phyloP scores from a whole-genome alignment of 2,888 invertebrate species.

The Hypomecis atomaria region DNA sequence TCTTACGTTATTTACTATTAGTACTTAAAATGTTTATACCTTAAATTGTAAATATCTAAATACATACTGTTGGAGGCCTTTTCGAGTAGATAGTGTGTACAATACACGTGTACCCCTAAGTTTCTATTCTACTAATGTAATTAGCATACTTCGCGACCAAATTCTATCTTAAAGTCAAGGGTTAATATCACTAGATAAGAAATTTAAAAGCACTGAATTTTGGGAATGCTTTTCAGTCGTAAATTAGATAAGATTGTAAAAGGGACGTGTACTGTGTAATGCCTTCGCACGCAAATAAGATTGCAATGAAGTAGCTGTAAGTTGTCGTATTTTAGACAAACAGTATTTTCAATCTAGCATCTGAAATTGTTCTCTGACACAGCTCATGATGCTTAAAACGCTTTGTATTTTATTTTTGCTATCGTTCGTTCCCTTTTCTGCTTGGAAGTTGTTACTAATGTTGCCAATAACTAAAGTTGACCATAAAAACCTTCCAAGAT shows the following conservation, averaged over 20 bases:
- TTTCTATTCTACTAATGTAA: constrained; percentile 53
- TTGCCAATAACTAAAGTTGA: too few species aligned
- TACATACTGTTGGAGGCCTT: constrained; percentile 74
- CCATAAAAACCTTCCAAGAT: too few species aligned
- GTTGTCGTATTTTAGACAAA: not conserved
- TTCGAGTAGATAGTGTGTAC: constrained; percentile 64
- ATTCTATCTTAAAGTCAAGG: constrained; percentile 63
- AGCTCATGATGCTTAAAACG: too few species aligned
- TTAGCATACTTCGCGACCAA: constrained; percentile 74
- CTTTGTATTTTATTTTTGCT: too few species aligned
- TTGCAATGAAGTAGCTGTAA: constrained; percentile 18
- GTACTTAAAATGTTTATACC: constrained; percentile 47
- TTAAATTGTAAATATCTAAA: constrained; percentile 37
- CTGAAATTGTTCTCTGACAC: not conserved
- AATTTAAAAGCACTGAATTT: constrained; percentile 54
- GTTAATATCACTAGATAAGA: constrained; percentile 68
- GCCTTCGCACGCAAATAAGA: constrained; percentile 25
- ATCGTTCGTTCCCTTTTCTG: too few species aligned
- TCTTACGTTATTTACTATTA: constrained; percentile 12
- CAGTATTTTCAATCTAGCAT: not conserved
- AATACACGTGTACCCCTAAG: constrained; percentile 34
- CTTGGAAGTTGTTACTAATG: too few species aligned
- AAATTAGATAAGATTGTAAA: constrained; percentile 47
- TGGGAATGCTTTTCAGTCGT: constrained; percentile 55
- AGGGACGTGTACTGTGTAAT: constrained; percentile 15